Evolutionary conservation across 37 sponge, comb jelly and placozoan species (phyloP).

Genomic region (Amphimedon queenslandica): DNA sequence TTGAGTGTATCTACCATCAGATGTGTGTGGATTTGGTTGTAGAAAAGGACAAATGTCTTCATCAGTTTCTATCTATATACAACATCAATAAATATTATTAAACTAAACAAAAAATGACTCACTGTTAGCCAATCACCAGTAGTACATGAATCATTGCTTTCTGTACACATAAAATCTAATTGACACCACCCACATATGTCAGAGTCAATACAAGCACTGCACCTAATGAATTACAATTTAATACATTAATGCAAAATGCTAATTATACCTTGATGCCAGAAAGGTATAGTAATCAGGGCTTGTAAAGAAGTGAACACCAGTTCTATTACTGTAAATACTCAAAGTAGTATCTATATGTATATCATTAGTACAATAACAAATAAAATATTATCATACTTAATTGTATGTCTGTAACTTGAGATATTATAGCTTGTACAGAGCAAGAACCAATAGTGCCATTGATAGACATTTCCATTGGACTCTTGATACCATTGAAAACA

Average conservation of each 20-base stretch:
- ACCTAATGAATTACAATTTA: too few species aligned
- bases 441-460: constrained; percentile 11
- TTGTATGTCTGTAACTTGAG: constrained; percentile 1
- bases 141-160: neutral
- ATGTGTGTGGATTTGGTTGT: too few species aligned
- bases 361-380: neutral
- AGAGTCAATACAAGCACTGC: constrained; percentile 28
- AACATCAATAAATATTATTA: too few species aligned
- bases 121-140: too few species aligned
- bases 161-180: constrained; percentile 36
- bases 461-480: neutral
- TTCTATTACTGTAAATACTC: neutral
- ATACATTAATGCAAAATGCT: too few species aligned
- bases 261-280: too few species aligned
- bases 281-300: neutral
- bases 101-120: too few species aligned
- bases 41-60: too few species aligned
- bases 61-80: too few species aligned
- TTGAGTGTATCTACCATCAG: too few species aligned
- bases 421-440: constrained; percentile 12
- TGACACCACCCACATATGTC: constrained; percentile 43
- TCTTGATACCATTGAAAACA: constrained; percentile 4
- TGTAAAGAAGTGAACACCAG: neutral
- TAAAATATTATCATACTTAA: neutral
- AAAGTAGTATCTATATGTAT: neutral